phyloP scores from a whole-genome alignment of 2,113 vertebrate species.

The Rutilus rutilus region DNA sequence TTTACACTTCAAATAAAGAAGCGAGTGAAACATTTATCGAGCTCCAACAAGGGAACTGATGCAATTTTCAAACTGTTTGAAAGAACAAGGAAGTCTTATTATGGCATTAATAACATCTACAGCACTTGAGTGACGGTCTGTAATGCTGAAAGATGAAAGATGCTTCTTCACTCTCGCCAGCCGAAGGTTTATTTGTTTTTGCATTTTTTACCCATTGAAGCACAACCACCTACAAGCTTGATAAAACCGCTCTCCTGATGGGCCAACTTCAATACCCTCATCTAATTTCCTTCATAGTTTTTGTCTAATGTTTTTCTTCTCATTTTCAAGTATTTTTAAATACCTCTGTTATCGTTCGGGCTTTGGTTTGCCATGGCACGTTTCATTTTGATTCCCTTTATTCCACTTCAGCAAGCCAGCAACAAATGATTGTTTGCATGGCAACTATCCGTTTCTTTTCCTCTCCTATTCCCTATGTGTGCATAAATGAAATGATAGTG shows the following conservation, averaged over 20 bases:
- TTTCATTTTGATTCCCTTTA: slow-evolving; percentile 42
- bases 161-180: slow-evolving; percentile 26
- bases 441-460: slow-evolving; percentile 25
- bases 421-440: slow-evolving; percentile 31
- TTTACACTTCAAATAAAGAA: slow-evolving; percentile 33
- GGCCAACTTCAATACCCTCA: slow-evolving; percentile 45
- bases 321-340: slow-evolving; percentile 45
- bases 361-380: slow-evolving; percentile 23
- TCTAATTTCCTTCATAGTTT: slow-evolving; percentile 49
- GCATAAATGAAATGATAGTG: not conserved
- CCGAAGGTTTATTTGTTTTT: slow-evolving; percentile 38
- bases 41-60: slow-evolving; percentile 36
- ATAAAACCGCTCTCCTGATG: slow-evolving; percentile 37
- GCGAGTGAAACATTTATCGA: slow-evolving; percentile 41
- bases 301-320: slow-evolving; percentile 39
- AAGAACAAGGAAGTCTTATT: slow-evolving; percentile 37
- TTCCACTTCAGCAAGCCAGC: not conserved
- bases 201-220: not conserved
- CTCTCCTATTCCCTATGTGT: not conserved
- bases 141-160: slow-evolving; percentile 23
- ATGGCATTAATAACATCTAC: slow-evolving; percentile 33
- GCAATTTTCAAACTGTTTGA: slow-evolving; percentile 43
- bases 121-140: slow-evolving; percentile 28
- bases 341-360: slow-evolving; percentile 7
- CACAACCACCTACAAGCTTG: not conserved